Base-by-base conservation (phyloP, 2,113 vertebrate species). In the Peucedramus taeniatus region DNA sequence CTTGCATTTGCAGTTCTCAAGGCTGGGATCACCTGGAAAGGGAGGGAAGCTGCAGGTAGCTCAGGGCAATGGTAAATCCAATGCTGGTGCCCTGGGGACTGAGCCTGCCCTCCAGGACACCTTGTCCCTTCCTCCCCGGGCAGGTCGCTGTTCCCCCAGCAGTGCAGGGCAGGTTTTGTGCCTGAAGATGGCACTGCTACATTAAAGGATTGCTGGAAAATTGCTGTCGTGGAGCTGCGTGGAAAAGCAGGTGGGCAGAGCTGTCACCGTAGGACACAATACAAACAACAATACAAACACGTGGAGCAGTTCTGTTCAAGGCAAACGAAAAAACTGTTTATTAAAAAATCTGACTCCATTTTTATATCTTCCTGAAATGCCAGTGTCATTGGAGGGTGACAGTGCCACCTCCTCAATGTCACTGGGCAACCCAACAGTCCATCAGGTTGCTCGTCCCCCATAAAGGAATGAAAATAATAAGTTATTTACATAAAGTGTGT, bases 101-200 rank as follows among this genome's bases (percentile, higher is more conserved):
- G 10, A 28, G 26, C 10, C 59, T 11, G 28, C 26, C 28, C 44
- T 13, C 54, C 6, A 2, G 30, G 17, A 6, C 3, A 1, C 18
- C 56, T n/a, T 3, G 8, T 31, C 18, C 3, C 1, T 13, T 13
- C 37, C 26, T 61, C 33, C 45, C 26, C 27, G 3, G 81, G 47
- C 47, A 14, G 56, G 31, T 13, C 21, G 4, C 27, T 7, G 1
- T 7, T 63, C 26, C 42, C 53, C 39, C 27, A 17, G 39, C 7
- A 0, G 21, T 31, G 95, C 78, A 82, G 65, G 44, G 61, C 20
- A 31, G 44, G 28, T 7, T 49, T 11, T 49, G 33, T 45, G 79
- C 82, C 96, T 90, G 92, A 80, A 93, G 96, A 86, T 96, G 96
- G 94, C 96, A 96, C 90, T 95, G 71, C 79, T 37, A 6, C 5